Percentiles rank a stretch among this genome's conserved stretches.
Conservation (phyloP, 2,113 vertebrate genomes). For the Thamnaconus septentrionalis region DNA sequence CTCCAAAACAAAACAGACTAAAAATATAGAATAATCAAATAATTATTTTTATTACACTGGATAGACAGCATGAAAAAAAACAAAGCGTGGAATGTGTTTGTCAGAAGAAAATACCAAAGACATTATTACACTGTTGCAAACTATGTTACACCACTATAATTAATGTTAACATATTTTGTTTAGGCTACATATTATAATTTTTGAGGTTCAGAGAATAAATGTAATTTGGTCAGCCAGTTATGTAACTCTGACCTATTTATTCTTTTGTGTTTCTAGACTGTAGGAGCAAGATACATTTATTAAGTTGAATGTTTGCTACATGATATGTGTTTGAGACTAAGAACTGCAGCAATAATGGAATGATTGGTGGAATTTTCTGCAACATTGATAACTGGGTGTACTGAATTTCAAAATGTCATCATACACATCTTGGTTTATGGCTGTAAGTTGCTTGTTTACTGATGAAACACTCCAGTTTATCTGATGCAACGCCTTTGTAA, state of each 20-base stretch:
- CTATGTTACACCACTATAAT: too few species aligned
- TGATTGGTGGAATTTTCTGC: not conserved
- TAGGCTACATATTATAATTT: too few species aligned
- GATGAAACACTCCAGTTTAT: slow-evolving; percentile 20
- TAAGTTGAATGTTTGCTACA: not conserved
- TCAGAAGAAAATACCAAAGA: too few species aligned
- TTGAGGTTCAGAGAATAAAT: too few species aligned
- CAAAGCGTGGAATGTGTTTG: too few species aligned
- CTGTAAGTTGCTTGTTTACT: not conserved
- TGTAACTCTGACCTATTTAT: slow-evolving; percentile 37
- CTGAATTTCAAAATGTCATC: not conserved
- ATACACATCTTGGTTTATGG: too few species aligned
- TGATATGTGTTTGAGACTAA: not conserved
- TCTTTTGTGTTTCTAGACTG: not conserved
- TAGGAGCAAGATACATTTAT: not conserved
- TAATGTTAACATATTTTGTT: too few species aligned
- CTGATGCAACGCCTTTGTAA: slow-evolving; percentile 29
- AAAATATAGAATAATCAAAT: too few species aligned
- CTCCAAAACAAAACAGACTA: too few species aligned
- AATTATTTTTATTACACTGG: too few species aligned
- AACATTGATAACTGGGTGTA: not conserved
- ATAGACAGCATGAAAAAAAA: too few species aligned
- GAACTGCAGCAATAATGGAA: not conserved
- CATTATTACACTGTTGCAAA: too few species aligned
- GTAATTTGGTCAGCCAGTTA: slow-evolving; percentile 4